Evolutionary conservation across 2,888 invertebrate species (phyloP), one percentile per base, ranked within the genome.

Genomic region (Idaea aversata): DNA sequence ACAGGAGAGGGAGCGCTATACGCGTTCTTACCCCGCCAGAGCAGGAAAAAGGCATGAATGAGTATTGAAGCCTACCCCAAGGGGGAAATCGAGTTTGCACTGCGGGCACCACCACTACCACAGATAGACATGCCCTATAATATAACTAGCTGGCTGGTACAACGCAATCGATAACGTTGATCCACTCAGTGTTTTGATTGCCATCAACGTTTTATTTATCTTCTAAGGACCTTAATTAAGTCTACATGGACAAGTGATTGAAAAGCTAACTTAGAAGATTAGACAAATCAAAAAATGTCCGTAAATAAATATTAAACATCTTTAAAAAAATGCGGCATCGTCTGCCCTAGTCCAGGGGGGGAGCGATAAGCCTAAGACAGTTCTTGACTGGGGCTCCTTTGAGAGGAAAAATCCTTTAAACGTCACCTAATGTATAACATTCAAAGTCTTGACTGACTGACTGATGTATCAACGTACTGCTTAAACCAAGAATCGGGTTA

Each of bases 41-140:
- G 82, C 75, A 80, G 88, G 92, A 91, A 89, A 87, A 89, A 88
- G 78, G 86, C 88, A 91, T 93, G 92, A 93, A 93, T 93, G 93
- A 90, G 91, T 89, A 88, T 90, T 85, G 88, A 91, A 91, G 91
- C 91, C 92, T 91, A 88, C 89, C 88, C 90, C 87, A 88, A 89
- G 91, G 90, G 93, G 90, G 91, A 87, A 90, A 91, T 89, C 85
- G 87, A 90, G 91, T 90, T 92, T 91, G 87, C 86, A 89, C 86
- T 89, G 91, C 88, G 86, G 88, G 85, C 85, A 86, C 85, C 84
- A 83, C 77, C 82, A 87, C 88, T 85, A 83, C 82, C 84, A 88
- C 86, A 87, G 86, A 87, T 85, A 88, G 82, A 83, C 80, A 75
- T 77, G 79, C 81, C 82, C 83, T 85, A 83, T 80, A 80, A 83